These are phyloP conservation scores for Columbina picui DNA, from an alignment of 2,113 vertebrate species.

Conservation along the genomic window DNA sequence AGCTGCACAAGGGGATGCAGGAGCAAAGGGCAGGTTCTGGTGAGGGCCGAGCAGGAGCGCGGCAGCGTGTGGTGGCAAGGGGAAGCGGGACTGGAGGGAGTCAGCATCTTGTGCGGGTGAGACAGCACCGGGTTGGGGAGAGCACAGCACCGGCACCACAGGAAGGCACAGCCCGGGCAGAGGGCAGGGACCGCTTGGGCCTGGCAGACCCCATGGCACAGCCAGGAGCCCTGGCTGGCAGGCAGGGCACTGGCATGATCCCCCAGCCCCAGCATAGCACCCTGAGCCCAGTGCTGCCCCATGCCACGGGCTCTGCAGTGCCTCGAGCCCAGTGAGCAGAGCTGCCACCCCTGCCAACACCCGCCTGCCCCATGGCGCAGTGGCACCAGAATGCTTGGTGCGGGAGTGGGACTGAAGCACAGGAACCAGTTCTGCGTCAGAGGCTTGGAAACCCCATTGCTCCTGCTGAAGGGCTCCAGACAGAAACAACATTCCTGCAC, in stretches of 20 bases:
- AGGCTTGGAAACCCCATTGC: neutral
- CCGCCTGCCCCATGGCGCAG: neutral
- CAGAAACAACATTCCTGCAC: constrained; percentile 68
- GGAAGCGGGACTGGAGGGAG: neutral
- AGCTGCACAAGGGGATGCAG: fast-evolving
- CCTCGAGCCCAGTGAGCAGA: neutral
- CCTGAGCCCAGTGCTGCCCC: neutral
- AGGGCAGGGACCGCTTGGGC: neutral
- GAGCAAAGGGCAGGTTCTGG: neutral
- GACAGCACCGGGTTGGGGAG: neutral
- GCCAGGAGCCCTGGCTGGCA: neutral
- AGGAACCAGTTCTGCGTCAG: too few species aligned
- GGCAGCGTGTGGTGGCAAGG: neutral
- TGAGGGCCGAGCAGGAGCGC: fast-evolving
- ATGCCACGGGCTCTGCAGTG: neutral
- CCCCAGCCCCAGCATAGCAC: neutral
- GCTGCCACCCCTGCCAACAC: fast-evolving
- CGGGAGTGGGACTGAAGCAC: neutral
- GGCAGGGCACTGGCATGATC: fast-evolving
- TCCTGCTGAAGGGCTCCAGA: constrained; percentile 20
- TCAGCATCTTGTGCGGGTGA: constrained; percentile 42
- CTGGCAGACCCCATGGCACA: fast-evolving
- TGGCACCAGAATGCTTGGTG: fast-evolving
- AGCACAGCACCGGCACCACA: fast-evolving
- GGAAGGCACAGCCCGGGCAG: neutral